phyloP scores from a whole-genome alignment of 2,888 invertebrate species.

The Drosophila lutescens region DNA sequence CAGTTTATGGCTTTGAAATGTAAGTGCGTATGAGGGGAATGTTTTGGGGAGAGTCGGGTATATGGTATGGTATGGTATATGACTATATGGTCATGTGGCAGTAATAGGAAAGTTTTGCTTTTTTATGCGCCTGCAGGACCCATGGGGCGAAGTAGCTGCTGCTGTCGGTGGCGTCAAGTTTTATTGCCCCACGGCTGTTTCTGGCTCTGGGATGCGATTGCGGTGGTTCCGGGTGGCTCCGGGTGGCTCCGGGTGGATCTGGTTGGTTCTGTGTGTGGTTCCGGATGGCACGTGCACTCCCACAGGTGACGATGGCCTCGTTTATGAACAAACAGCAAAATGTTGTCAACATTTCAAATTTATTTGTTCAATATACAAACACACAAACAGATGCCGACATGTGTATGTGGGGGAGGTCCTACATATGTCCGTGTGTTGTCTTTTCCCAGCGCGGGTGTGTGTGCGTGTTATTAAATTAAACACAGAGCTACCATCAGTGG shows the following conservation, averaged over 20 bases:
- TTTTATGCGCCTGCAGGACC: slow-evolving; percentile 62
- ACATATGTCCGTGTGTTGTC: slow-evolving; percentile 43
- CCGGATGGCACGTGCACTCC: slow-evolving; percentile 57
- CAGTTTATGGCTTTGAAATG: slow-evolving; percentile 58
- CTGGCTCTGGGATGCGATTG: slow-evolving; percentile 23
- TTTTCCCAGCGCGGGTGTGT: slow-evolving; percentile 17
- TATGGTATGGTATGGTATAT: not conserved
- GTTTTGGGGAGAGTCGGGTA: not conserved
- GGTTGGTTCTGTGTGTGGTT: slow-evolving; percentile 8
- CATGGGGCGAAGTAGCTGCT: slow-evolving; percentile 50
- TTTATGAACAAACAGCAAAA: slow-evolving; percentile 80
- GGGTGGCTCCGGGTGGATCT: not conserved
- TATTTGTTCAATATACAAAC: slow-evolving; percentile 75
- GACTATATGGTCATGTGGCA: slow-evolving; percentile 44
- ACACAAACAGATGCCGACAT: slow-evolving; percentile 57
- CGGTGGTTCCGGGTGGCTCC: slow-evolving; percentile 8
- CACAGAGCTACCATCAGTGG: slow-evolving; percentile 61
- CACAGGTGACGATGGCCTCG: slow-evolving; percentile 81
- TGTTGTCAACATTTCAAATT: slow-evolving; percentile 80
- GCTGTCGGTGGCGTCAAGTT: slow-evolving; percentile 57
- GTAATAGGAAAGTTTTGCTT: slow-evolving; percentile 67
- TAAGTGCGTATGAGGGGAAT: not conserved
- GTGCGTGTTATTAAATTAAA: slow-evolving; percentile 65
- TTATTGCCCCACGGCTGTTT: slow-evolving; percentile 37
- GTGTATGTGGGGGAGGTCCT: slow-evolving; percentile 43